Conservation (phyloP, 2,888 invertebrate genomes). For the Cheilosia vernalis region DNA sequence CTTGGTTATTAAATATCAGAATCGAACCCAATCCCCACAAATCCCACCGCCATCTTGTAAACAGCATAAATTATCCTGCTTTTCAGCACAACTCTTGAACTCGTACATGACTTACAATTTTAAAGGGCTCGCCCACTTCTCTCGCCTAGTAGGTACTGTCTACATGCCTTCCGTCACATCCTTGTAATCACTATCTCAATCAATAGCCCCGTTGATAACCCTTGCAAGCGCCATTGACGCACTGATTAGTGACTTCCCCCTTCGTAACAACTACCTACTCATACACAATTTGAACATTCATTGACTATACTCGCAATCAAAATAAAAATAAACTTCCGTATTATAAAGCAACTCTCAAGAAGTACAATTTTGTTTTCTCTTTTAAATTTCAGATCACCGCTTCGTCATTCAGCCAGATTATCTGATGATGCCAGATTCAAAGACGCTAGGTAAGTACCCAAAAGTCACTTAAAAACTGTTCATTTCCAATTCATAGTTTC, state of each 20-base stretch:
- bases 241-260: slow-evolving; percentile 4
- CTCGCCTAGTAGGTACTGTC: neutral
- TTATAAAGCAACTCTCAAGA: neutral
- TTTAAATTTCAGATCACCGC: slow-evolving; percentile 57
- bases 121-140: neutral
- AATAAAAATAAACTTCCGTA: slow-evolving; percentile 8
- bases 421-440: slow-evolving; percentile 60
- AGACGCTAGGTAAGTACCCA: slow-evolving; percentile 59
- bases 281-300: neutral
- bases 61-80: neutral
- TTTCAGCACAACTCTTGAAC: neutral
- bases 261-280: neutral
- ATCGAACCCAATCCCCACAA: no score
- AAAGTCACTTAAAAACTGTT: slow-evolving; percentile 22
- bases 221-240: slow-evolving; percentile 17
- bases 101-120: no score
- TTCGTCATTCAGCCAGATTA: slow-evolving; percentile 57
- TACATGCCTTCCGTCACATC: neutral
- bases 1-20: no score
- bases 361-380: neutral
- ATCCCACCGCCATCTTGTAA: no score
- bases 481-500: slow-evolving; percentile 2
- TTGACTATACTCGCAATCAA: slow-evolving; percentile 14
- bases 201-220: slow-evolving; percentile 20
- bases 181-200: neutral